Evolutionary conservation across 2,888 invertebrate species (phyloP).

Genomic region (Saturnia japonica): DNA sequence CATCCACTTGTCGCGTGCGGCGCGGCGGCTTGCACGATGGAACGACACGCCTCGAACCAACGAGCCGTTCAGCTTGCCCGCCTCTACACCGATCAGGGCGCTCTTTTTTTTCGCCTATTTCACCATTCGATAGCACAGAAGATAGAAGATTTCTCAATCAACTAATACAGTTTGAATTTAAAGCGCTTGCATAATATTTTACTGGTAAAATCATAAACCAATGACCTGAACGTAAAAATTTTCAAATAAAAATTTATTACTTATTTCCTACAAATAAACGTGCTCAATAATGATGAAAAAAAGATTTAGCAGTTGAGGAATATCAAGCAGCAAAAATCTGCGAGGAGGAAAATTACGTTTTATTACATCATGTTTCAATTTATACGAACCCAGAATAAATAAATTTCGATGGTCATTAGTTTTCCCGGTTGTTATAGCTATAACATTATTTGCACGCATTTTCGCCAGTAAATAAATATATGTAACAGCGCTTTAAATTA

Average conservation of each 20-base stretch:
- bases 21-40: constrained; percentile 81
- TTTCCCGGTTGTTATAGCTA: constrained; percentile 8
- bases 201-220: constrained; percentile 11
- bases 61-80: constrained; percentile 83
- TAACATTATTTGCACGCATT: constrained; percentile 16
- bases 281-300: neutral
- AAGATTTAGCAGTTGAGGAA: neutral
- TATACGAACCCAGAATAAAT: constrained; percentile 17
- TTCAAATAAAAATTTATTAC: neutral
- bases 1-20: constrained; percentile 83
- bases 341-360: constrained; percentile 5
- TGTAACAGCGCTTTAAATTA: constrained; percentile 32
- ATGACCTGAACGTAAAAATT: neutral
- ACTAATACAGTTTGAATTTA: constrained; percentile 17
- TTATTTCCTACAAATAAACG: neutral
- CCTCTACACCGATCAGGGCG: constrained; percentile 85
- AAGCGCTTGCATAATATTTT: constrained; percentile 11
- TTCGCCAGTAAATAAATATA: constrained; percentile 18
- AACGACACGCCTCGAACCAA: constrained; percentile 85
- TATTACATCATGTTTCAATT: constrained; percentile 13
- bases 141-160: constrained; percentile 44
- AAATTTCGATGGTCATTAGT: neutral
- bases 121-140: constrained; percentile 61
- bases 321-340: neutral
- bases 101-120: constrained; percentile 83